These are phyloP conservation scores for Minunthozetes semirufus DNA, from an alignment of 2,888 invertebrate species.

Conservation along the genomic window DNA sequence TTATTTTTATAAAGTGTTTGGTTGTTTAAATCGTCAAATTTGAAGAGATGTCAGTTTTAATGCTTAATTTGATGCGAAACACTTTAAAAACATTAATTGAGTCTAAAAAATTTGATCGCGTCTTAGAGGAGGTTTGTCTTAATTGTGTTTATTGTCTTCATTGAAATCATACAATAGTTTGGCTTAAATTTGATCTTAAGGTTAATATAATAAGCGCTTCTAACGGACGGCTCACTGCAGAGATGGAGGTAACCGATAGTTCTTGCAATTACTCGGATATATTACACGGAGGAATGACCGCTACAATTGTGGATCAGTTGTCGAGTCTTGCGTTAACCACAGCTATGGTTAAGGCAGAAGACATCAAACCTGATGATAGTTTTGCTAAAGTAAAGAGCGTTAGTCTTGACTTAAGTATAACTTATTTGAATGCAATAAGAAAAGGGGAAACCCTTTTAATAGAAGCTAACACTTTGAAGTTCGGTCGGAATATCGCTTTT, in stretches of 20 bases:
- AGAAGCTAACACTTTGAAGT: slow-evolving; percentile 66
- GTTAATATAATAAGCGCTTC: slow-evolving; percentile 22
- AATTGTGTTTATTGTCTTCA: too few relatives aligned
- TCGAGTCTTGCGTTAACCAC: slow-evolving; percentile 73
- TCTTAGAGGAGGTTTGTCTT: neutral
- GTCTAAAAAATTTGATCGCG: neutral
- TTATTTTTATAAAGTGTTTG: too few relatives aligned
- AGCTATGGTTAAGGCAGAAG: slow-evolving; percentile 50
- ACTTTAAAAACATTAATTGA: slow-evolving; percentile 11
- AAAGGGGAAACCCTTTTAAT: slow-evolving; percentile 71
- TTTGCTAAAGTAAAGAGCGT: slow-evolving; percentile 58
- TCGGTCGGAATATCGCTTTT: slow-evolving; percentile 73
- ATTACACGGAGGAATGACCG: slow-evolving; percentile 78
- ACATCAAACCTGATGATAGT: neutral
- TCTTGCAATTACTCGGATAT: slow-evolving; percentile 67
- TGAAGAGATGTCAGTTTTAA: neutral
- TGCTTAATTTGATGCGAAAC: neutral
- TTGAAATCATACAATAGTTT: neutral
- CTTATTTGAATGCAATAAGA: slow-evolving; percentile 67
- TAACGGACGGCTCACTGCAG: slow-evolving; percentile 45
- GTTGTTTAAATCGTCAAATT: too few relatives aligned
- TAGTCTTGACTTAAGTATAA: slow-evolving; percentile 72
- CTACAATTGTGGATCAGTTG: slow-evolving; percentile 67
- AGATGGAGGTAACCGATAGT: slow-evolving; percentile 65
- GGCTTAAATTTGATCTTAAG: neutral